Base-by-base conservation (phyloP, 2,797 vertebrate species). In the Picus viridis region DNA sequence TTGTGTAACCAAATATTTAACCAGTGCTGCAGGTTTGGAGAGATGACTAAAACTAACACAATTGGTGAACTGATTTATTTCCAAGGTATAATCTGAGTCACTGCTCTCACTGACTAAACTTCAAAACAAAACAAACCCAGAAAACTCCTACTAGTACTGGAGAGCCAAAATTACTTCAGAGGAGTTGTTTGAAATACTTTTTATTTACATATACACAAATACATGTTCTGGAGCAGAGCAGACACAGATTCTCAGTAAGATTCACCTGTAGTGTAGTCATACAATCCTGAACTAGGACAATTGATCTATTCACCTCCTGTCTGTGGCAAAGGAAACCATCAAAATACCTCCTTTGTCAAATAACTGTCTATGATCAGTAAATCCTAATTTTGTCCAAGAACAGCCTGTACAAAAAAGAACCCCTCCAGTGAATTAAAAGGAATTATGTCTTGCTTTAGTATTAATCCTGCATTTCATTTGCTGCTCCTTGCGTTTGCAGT, bases 101-200 rank as follows among this genome's bases (percentile, higher is more conserved):
- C 23, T 78, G 47, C 51, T 95, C 93, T 95, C 79, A 80, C 64
- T 95, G 62, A 77, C 65, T 84, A 64, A 88, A 82, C 10, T 85
- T 83, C 1, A 90, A 87, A 93, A 51, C 70, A 87, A 90, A 95
- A 61, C 19, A 54, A 39, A 90, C 64, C n/a, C 23, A 92, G 65
- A 49, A 75, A 3, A 0, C 4, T 45, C 12, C 20, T 58, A 14
- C 58, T 77, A 85, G 7, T 77, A 51, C 15, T 58, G 20, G 29
- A 64, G 68, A 74, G 58, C 10, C 54, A 59, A n/a, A 82, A 67
- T 32, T 78, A 26, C 26, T 51, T 26, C 32, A 87, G 56, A 78
- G 49, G 29, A 67, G 6, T 18, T 73, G 47, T 39, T 36, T 47
- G 43, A 86, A 84, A 54, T 57, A 54, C 2, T 11, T 80, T 30